phyloP scores from a whole-genome alignment of 2,888 invertebrate genomes.

The Pemphredon lugubris region DNA sequence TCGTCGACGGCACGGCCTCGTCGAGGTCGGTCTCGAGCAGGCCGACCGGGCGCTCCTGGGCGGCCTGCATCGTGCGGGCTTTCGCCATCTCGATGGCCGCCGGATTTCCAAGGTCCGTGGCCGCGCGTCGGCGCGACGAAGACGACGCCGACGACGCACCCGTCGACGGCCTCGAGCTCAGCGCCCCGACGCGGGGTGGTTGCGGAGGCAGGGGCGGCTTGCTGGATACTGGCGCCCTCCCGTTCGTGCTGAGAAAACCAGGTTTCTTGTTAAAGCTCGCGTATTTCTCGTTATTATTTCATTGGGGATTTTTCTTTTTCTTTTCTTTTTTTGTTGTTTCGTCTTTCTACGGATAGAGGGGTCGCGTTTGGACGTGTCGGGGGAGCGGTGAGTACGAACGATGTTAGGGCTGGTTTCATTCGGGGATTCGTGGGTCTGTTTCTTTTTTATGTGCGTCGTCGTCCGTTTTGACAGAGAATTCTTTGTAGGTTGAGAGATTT shows the following conservation, averaged over 20 bases:
- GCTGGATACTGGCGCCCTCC: constrained; percentile 79
- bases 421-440: background rate
- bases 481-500: background rate
- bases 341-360: background rate
- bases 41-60: constrained; percentile 86
- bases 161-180: constrained; percentile 77
- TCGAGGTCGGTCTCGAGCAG: constrained; percentile 96
- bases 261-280: too few relatives aligned
- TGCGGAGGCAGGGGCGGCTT: constrained; percentile 79
- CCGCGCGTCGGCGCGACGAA: constrained; percentile 81
- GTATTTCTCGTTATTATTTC: too few relatives aligned
- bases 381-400: background rate
- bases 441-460: background rate
- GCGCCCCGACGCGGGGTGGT: constrained; percentile 71
- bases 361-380: background rate
- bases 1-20: constrained; percentile 83
- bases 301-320: too few relatives aligned
- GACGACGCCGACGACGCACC: constrained; percentile 77
- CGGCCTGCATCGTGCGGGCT: constrained; percentile 79
- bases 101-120: constrained; percentile 80
- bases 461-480: too few relatives aligned
- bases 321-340: background rate
- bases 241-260: constrained; percentile 70
- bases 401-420: background rate
- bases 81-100: constrained; percentile 81